These are phyloP conservation scores for Azorinus chamasolen DNA, from an alignment of 2,888 invertebrate species.

Conservation along the genomic window DNA sequence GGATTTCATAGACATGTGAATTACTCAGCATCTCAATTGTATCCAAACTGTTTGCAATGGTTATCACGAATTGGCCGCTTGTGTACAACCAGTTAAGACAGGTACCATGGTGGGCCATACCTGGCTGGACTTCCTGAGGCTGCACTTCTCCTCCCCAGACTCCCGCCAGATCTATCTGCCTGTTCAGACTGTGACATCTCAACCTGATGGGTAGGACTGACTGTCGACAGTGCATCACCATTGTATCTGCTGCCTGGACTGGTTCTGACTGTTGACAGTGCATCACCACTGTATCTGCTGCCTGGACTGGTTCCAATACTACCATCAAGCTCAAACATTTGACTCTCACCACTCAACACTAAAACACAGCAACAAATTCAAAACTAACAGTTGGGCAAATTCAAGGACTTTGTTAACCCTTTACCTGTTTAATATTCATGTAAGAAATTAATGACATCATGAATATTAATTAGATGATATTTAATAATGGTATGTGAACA, in stretches of 20 bases:
- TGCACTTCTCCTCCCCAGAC: conserved; percentile 51
- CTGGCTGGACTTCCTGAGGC: conserved; percentile 48
- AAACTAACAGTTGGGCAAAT: too few relatives aligned
- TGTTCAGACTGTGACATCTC: not conserved
- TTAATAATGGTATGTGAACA: too few relatives aligned
- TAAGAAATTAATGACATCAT: too few relatives aligned
- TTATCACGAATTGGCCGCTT: not conserved
- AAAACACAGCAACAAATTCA: too few relatives aligned
- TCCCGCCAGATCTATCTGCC: conserved; percentile 11
- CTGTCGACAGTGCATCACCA: conserved; percentile 28
- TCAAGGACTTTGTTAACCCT: too few relatives aligned
- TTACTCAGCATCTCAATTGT: too few relatives aligned
- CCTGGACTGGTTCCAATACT: conserved; percentile 53
- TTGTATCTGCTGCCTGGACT: conserved; percentile 45
- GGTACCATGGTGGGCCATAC: conserved; percentile 4
- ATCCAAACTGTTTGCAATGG: too few relatives aligned
- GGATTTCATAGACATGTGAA: too few relatives aligned
- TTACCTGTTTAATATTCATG: too few relatives aligned
- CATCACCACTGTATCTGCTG: conserved; percentile 52
- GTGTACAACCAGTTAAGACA: too few relatives aligned
- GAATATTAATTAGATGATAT: too few relatives aligned
- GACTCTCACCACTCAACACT: conserved; percentile 18
- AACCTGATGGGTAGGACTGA: conserved; percentile 7
- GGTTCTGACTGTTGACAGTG: conserved; percentile 10
- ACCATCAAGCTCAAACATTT: conserved; percentile 36